phyloP scores from a whole-genome alignment of 2,113 vertebrate species.

The Calidris pugnax region DNA sequence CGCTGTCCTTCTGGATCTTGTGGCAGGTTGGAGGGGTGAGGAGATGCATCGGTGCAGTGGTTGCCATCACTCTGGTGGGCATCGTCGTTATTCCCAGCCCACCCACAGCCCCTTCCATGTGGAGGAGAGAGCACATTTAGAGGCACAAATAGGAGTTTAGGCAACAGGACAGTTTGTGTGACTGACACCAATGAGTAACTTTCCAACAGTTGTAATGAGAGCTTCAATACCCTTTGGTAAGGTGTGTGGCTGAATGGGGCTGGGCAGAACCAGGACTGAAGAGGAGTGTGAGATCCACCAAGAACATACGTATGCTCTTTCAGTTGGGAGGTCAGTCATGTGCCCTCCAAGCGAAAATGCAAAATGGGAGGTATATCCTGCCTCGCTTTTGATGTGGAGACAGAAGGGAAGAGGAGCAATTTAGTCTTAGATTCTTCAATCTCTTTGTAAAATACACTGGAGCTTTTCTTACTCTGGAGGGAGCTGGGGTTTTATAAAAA shows the following conservation, averaged over 20 bases:
- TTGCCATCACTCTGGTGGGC: background rate
- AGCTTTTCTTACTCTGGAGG: background rate
- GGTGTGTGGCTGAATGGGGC: background rate
- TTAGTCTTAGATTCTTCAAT: background rate
- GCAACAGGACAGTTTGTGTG: background rate
- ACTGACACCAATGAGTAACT: background rate
- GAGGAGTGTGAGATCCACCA: background rate
- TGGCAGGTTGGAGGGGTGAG: background rate
- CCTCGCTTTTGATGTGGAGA: background rate
- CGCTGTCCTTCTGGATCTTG: background rate
- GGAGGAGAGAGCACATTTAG: background rate
- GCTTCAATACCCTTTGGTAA: background rate
- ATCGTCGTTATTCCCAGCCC: background rate
- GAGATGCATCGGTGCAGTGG: fast-evolving
- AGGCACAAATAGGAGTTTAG: background rate
- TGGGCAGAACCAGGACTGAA: background rate
- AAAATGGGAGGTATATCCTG: background rate
- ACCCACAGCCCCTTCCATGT: background rate
- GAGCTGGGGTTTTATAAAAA: background rate
- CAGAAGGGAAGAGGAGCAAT: background rate
- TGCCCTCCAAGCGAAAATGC: background rate
- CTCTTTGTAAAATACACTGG: background rate
- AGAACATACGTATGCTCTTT: fast-evolving
- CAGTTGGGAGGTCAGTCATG: background rate
- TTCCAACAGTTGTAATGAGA: background rate